These are phyloP conservation scores for Elysia chlorotica DNA, from an alignment of 1,140 invertebrate species.

Conservation along the genomic window DNA sequence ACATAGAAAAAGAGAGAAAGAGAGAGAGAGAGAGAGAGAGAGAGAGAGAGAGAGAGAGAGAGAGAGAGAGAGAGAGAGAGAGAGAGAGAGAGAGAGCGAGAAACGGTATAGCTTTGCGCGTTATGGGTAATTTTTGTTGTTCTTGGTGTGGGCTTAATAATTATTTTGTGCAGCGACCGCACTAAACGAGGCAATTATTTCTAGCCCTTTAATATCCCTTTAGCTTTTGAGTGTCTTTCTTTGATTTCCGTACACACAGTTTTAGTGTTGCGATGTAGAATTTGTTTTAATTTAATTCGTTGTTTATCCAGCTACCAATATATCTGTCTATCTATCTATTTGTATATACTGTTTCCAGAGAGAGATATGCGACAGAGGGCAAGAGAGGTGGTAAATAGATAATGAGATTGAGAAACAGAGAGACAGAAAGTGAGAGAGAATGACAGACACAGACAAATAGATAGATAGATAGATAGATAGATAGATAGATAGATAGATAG, in stretches of 20 bases:
- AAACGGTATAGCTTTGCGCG: neutral
- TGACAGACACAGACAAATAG: neutral
- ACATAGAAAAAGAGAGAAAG: neutral
- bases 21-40: neutral
- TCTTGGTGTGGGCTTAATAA: neutral
- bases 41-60: neutral
- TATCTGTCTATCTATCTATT: no score
- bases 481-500: neutral
- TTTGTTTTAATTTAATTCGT: no score
- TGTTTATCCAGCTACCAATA: no score
- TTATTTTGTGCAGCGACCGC: no score
- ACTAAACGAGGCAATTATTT: slow-evolving; percentile 62
- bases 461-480: neutral
- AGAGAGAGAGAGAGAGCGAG: neutral
- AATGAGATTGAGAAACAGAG: neutral
- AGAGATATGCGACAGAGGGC: no score
- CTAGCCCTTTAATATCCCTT: no score
- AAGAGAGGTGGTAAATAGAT: neutral
- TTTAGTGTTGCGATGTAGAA: no score
- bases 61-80: neutral
- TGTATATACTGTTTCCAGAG: no score
- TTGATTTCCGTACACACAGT: no score
- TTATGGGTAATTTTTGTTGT: neutral
- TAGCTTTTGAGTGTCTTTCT: no score
- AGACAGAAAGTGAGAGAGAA: neutral